Evolutionary conservation across 2,113 vertebrate species (phyloP), one percentile per base, ranked within the genome.

Genomic region (Geococcyx californianus): DNA sequence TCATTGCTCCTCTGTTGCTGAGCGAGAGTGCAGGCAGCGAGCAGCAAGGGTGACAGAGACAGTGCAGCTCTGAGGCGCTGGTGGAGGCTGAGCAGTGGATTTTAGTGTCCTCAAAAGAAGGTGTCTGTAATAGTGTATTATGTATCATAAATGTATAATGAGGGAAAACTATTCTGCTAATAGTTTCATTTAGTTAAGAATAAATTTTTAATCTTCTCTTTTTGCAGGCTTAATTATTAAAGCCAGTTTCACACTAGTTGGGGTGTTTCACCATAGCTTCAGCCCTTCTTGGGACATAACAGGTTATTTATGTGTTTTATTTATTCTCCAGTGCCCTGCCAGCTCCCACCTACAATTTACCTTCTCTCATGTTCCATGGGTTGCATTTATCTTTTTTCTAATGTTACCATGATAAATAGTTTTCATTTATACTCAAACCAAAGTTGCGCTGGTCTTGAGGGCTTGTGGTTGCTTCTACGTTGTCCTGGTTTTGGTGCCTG

Each of bases 171-270:
- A 6, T 60, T 80, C 36, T 90, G 66, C 51, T 67, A 82, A 89
- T 82, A 73, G 67, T 45, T 84, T 85, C 24, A 17, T 87, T 89
- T 55, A 87, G 73, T 62, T 62, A 45, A 52, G 45, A 75, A 93
- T 93, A 64, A 94, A 92, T 78, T 76, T 92, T 96, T 95, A 78
- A 92, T 89, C 56, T 89, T 79, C n/a, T 14, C 20, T 90, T 80
- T 87, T 88, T 70, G 28, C 45, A 70, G 29, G 16, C 69, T 92
- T 81, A 81, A 77, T 95, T 75, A 89, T 93, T 84, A 72, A 95
- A 93, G n/a, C 19, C 23, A 23, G 16, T 70, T 91, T 93, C 66
- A 72, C 62, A 31, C 52, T 55, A 18, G 11, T 2, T 62, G 18
- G 18, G 49, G 51, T 66, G 54, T 68, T 90, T 62, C 42, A 25